These are phyloP conservation scores for Amphipoea lucens DNA, from an alignment of 2,888 invertebrate genomes.

Conservation along the genomic window DNA sequence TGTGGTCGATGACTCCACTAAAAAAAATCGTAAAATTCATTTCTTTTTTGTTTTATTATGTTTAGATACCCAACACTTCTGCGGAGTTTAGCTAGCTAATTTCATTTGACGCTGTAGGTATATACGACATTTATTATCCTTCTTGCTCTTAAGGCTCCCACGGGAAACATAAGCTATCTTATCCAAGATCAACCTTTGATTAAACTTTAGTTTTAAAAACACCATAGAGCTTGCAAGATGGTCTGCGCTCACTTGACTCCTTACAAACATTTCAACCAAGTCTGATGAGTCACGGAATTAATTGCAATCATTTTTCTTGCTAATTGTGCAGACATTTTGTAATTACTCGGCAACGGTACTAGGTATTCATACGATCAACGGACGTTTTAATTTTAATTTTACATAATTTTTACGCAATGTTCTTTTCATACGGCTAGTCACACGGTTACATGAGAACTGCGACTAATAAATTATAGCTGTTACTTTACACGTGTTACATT, in stretches of 20 bases:
- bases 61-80: background rate
- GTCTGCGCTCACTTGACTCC: slow-evolving; percentile 30
- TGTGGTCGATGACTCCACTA: no score
- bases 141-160: background rate
- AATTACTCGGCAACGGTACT: slow-evolving; percentile 66
- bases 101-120: background rate
- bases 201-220: background rate
- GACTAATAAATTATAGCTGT: slow-evolving; percentile 13
- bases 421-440: slow-evolving; percentile 2
- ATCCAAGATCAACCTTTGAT: background rate
- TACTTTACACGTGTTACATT: background rate
- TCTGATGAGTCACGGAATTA: slow-evolving; percentile 72
- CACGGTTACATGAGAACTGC: slow-evolving; percentile 11
- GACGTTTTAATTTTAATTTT: slow-evolving; percentile 29
- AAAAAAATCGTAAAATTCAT: background rate
- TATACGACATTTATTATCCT: background rate
- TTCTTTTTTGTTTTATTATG: background rate
- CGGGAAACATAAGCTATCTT: background rate
- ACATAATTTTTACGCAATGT: slow-evolving; percentile 27
- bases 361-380: slow-evolving; percentile 47
- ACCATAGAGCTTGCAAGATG: slow-evolving; percentile 17
- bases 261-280: slow-evolving; percentile 66
- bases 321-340: slow-evolving; percentile 75
- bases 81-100: background rate
- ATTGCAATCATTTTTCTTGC: slow-evolving; percentile 78